A percentile compares a stretch with the other conserved stretches of the same genome.
Evolutionary conservation across 1,140 invertebrate species (phyloP).

Genomic region (Drosophila aff.): DNA sequence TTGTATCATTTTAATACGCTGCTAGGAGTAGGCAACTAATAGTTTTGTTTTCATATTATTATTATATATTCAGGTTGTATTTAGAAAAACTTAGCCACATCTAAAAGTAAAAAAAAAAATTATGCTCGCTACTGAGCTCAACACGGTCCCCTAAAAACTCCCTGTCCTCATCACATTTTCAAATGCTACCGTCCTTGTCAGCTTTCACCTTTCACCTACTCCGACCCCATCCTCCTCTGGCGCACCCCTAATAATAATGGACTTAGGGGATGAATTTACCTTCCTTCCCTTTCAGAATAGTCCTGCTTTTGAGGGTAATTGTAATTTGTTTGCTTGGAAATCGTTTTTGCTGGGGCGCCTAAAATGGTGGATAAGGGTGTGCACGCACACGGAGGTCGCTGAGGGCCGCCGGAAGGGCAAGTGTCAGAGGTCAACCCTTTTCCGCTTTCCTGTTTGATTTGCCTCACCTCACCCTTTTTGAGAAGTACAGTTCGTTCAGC

Average conservation of each 20-base stretch:
- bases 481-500: constrained; percentile 48
- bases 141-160: neutral
- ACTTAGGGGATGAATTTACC: constrained; percentile 44
- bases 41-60: too few species aligned
- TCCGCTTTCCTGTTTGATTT: constrained; percentile 15
- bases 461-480: neutral
- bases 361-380: constrained; percentile 63
- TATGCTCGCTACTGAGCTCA: neutral
- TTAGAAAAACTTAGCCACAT: neutral
- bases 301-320: constrained; percentile 67
- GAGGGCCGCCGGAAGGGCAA: constrained; percentile 18
- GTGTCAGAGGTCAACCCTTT: constrained; percentile 62
- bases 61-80: too few species aligned
- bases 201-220: constrained; percentile 2
- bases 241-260: constrained; percentile 38
- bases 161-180: constrained; percentile 2
- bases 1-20: too few species aligned
- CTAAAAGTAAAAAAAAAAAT: neutral
- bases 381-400: constrained; percentile 3
- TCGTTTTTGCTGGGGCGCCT: constrained; percentile 23
- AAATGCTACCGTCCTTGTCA: neutral
- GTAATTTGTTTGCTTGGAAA: constrained; percentile 53
- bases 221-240: neutral
- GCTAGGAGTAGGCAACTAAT: too few species aligned
- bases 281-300: constrained; percentile 29